Percentiles rank a stretch among this genome's conserved stretches.
Conservation (phyloP, 2,113 vertebrate genomes). For the Collichthys lucidus region DNA sequence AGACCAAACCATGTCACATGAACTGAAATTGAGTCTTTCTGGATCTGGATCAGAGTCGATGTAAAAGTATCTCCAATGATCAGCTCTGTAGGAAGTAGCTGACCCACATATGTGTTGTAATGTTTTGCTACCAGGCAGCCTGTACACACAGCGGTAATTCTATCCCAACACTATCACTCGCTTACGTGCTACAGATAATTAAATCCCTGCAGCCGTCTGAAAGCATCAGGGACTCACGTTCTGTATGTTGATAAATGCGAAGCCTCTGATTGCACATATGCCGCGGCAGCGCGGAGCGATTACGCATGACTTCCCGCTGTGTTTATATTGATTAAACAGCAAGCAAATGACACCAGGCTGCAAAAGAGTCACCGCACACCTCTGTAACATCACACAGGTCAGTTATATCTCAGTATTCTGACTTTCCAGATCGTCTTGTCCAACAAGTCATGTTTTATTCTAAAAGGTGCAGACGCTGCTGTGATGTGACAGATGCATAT, state of each 20-base stretch:
- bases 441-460: background rate
- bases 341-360: background rate
- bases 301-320: background rate
- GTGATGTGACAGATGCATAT: background rate
- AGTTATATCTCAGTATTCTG: background rate
- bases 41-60: no score
- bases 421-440: no score
- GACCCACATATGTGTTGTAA: no score
- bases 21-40: no score
- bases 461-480: background rate
- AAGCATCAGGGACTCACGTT: background rate
- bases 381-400: background rate
- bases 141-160: no score
- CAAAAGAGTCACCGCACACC: background rate
- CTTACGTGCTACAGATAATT: background rate
- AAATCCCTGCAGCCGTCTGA: background rate
- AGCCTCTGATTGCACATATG: background rate
- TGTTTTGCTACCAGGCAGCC: no score
- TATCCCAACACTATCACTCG: no score
- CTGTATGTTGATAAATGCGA: background rate
- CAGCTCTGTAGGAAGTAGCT: no score
- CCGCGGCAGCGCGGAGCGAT: background rate
- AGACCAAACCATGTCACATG: no score
- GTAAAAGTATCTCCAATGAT: no score
- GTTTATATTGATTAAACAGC: background rate